phyloP scores from a whole-genome alignment of 2,797 vertebrate species.

The Crocodylus rhombifer region DNA sequence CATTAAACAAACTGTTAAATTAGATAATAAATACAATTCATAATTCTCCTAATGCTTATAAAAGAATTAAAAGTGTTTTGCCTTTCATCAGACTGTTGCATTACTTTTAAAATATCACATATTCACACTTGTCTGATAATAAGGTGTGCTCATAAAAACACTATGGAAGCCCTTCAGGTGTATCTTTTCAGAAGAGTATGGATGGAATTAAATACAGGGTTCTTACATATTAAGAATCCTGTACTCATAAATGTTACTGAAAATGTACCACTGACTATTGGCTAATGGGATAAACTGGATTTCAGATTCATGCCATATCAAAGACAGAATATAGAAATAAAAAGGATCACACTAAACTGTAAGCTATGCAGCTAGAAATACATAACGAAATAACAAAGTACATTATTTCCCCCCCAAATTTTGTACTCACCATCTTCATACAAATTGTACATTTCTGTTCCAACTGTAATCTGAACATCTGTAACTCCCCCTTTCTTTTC shows the following conservation, averaged over 20 bases:
- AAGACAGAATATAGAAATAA: background rate
- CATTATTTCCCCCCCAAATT: background rate
- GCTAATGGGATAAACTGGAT: background rate
- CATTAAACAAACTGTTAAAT: background rate
- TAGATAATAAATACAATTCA: background rate
- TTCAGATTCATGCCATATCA: background rate
- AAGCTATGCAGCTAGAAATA: background rate
- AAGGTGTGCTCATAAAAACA: background rate
- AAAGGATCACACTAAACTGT: background rate
- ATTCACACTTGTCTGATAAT: background rate
- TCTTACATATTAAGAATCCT: background rate
- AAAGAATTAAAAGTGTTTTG: background rate
- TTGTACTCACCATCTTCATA: conserved; percentile 6
- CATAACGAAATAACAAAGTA: background rate
- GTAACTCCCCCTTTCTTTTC: background rate
- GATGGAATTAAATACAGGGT: background rate
- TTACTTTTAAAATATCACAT: background rate
- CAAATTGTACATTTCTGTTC: background rate
- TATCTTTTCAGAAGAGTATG: background rate
- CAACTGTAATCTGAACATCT: background rate
- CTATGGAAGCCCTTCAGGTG: background rate
- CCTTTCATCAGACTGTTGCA: background rate
- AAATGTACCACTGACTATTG: background rate
- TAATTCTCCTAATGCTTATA: background rate
- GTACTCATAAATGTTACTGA: background rate